phyloP scores from a whole-genome alignment of 2,888 invertebrate species.

The Hydrotaea cyrtoneurina region DNA sequence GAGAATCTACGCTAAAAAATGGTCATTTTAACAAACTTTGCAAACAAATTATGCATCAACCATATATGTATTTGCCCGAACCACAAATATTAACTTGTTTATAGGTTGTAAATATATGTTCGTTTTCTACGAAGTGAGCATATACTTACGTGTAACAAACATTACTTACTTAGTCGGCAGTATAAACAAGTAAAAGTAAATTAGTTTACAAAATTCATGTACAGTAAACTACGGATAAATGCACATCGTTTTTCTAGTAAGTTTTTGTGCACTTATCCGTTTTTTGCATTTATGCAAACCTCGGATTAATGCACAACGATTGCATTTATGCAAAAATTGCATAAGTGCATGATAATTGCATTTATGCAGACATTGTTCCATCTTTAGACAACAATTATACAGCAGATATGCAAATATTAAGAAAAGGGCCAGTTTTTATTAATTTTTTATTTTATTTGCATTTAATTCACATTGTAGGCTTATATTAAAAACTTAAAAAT shows the following conservation, averaged over 20 bases:
- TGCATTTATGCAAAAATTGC: constrained; percentile 32
- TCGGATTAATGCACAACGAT: constrained; percentile 42
- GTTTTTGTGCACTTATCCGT: constrained; percentile 36
- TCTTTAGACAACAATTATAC: neutral
- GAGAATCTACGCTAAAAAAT: too few relatives aligned
- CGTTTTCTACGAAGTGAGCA: too few relatives aligned
- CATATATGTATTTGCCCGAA: too few relatives aligned
- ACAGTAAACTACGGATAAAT: constrained; percentile 30
- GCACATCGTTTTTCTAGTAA: constrained; percentile 13
- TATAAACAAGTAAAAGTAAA: too few relatives aligned
- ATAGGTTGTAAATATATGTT: too few relatives aligned
- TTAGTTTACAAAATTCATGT: too few relatives aligned
- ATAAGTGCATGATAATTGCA: constrained; percentile 11
- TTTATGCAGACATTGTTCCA: neutral
- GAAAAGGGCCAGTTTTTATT: neutral
- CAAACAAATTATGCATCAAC: too few relatives aligned
- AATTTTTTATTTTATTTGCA: neutral
- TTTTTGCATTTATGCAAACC: constrained; percentile 40
- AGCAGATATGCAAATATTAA: neutral
- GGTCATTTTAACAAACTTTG: too few relatives aligned
- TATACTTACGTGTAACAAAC: too few relatives aligned
- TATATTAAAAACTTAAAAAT: constrained; percentile 1
- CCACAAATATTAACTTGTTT: too few relatives aligned
- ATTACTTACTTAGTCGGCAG: too few relatives aligned
- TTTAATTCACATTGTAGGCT: neutral